phyloP scores from a whole-genome alignment of 2,888 invertebrate genomes.

The Drosophila melanosoma region DNA sequence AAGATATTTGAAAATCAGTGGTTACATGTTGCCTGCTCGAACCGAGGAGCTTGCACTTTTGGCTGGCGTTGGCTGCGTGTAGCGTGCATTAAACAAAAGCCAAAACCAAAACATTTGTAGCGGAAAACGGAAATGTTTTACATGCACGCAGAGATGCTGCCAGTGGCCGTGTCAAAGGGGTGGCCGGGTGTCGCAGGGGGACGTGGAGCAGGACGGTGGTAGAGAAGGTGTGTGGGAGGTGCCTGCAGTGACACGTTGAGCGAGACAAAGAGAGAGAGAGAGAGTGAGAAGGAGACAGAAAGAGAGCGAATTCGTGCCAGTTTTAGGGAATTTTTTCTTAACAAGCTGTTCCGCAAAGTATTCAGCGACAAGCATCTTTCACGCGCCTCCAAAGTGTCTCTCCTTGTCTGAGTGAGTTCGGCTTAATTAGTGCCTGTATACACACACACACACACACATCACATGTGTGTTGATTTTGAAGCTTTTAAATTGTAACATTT shows the following conservation, averaged over 20 bases:
- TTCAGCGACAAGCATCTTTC: constrained; percentile 44
- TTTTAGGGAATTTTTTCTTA: constrained; percentile 52
- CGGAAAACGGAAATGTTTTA: constrained; percentile 78
- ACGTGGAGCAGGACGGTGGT: too few relatives aligned
- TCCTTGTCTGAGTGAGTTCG: constrained; percentile 1
- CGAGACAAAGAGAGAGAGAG: constrained; percentile 2
- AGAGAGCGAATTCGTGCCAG: constrained; percentile 62
- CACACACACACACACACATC: constrained; percentile 16
- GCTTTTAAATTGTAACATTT: constrained; percentile 15
- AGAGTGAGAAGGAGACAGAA: constrained; percentile 11
- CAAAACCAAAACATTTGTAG: constrained; percentile 68
- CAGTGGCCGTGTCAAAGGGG: not conserved
- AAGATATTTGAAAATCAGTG: not conserved
- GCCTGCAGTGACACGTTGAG: constrained; percentile 25
- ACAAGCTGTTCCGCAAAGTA: constrained; percentile 49
- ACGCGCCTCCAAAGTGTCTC: constrained; percentile 9
- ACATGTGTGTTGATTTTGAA: not conserved
- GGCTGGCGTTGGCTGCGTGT: constrained; percentile 35
- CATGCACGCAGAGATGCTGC: constrained; percentile 61
- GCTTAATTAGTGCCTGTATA: constrained; percentile 62
- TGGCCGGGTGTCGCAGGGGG: not conserved
- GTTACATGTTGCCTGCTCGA: constrained; percentile 1
- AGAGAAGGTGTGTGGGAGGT: constrained; percentile 2
- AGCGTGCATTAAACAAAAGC: constrained; percentile 63
- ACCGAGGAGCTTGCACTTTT: constrained; percentile 1